Conservation (phyloP, 1,140 invertebrate species). For the Brachionus rotundiformis region DNA sequence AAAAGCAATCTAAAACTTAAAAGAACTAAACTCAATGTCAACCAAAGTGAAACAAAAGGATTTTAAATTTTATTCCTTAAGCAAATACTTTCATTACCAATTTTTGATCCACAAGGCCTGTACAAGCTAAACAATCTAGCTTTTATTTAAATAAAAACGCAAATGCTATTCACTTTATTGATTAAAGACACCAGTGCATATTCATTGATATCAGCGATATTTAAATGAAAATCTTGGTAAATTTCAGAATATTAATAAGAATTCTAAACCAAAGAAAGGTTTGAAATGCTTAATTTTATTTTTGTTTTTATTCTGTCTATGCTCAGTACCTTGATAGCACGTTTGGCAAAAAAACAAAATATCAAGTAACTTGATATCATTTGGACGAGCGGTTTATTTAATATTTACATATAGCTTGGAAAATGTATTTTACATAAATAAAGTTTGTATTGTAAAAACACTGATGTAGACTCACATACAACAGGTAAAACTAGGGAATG, state of each 20-base stretch:
- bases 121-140: too few species aligned
- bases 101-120: background rate
- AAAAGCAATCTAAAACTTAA: background rate
- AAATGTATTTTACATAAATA: background rate
- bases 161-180: background rate
- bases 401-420: background rate
- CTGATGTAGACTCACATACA: background rate
- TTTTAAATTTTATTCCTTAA: background rate
- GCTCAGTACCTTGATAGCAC: constrained; percentile 32
- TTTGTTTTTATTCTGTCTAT: background rate
- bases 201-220: background rate
- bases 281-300: background rate
- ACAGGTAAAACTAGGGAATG: constrained; percentile 11
- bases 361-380: constrained; percentile 25
- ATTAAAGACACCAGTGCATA: background rate
- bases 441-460: background rate
- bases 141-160: background rate
- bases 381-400: background rate
- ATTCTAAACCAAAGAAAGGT: background rate
- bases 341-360: constrained; percentile 23
- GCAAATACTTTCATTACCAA: background rate
- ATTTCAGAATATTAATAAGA: too few species aligned
- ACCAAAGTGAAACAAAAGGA: background rate
- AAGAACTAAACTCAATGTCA: background rate
- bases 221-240: background rate